Percentiles rank a stretch among this genome's conserved stretches.
These are phyloP conservation scores for Papilio dardanus DNA, from an alignment of 1,140 invertebrate species.

Conservation along the genomic window DNA sequence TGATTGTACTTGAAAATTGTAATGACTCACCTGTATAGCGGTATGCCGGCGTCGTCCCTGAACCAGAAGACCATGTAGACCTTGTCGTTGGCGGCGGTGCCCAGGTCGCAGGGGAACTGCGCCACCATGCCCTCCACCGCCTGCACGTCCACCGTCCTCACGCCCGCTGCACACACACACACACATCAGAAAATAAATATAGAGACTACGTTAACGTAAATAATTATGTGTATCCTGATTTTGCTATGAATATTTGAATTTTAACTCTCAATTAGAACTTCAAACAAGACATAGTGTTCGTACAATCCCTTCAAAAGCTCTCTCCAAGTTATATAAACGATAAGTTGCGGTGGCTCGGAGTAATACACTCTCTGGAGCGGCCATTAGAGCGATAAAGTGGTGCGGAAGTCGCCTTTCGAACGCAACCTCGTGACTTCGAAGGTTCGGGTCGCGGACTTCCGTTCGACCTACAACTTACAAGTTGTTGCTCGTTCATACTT, in stretches of 20 bases:
- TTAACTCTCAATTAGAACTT: neutral
- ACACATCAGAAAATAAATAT: neutral
- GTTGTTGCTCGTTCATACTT: neutral
- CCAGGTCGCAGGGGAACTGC: conserved; percentile 92
- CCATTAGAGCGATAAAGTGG: conserved; percentile 67
- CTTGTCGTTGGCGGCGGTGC: conserved; percentile 89
- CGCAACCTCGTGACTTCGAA: conserved; percentile 46
- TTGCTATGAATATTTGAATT: neutral
- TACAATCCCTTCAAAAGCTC: neutral
- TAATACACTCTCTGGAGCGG: conserved; percentile 56
- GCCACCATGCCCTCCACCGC: conserved; percentile 92
- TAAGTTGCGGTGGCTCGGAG: conserved; percentile 47
- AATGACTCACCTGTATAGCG: conserved; percentile 89
- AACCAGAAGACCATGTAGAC: conserved; percentile 96
- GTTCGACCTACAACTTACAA: conserved; percentile 35
- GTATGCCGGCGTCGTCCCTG: conserved; percentile 91
- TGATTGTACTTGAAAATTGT: neutral
- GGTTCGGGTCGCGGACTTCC: conserved; percentile 32
- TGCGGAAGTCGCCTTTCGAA: conserved; percentile 52
- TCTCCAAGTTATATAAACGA: conserved; percentile 11
- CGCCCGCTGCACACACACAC: conserved; percentile 69
- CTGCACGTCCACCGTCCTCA: conserved; percentile 88
- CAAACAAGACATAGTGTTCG: conserved; percentile 25
- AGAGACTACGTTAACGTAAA: too few species aligned
- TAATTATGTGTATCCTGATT: too few species aligned